Conservation (phyloP, 2,888 invertebrate species). For the Caenorhabditis angaria region DNA sequence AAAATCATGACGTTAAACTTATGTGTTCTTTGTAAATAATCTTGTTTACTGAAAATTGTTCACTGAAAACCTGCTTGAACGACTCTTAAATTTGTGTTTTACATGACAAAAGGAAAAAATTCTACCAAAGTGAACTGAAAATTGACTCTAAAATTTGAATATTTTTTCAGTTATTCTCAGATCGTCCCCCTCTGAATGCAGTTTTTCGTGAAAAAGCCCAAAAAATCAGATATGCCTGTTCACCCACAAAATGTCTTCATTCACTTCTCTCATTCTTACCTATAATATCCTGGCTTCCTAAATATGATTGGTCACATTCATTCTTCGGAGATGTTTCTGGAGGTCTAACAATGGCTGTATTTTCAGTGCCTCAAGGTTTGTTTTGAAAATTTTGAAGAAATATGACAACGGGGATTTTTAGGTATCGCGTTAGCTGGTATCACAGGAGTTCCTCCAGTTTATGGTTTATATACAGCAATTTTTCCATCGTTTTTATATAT, state of each 20-base stretch:
- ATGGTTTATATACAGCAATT: conserved; percentile 70
- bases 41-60: background rate
- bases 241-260: conserved; percentile 33
- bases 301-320: conserved; percentile 65
- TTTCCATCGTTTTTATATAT: conserved; percentile 71
- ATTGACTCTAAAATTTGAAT: background rate
- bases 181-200: conserved; percentile 42
- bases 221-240: conserved; percentile 25
- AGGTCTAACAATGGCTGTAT: conserved; percentile 71
- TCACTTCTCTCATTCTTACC: conserved; percentile 47
- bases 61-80: background rate
- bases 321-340: conserved; percentile 70
- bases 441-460: conserved; percentile 70
- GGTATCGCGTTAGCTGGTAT: conserved; percentile 71
- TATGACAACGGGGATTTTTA: conserved; percentile 21
- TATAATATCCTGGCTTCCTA: conserved; percentile 59
- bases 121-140: background rate
- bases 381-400: background rate
- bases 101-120: background rate
- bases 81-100: too few species aligned
- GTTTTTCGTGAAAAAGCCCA: conserved; percentile 37
- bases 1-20: background rate
- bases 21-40: background rate
- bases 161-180: conserved; percentile 43
- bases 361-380: conserved; percentile 66